Conservation (phyloP, 2,113 vertebrate species). For the Micronycteris hirsuta region DNA sequence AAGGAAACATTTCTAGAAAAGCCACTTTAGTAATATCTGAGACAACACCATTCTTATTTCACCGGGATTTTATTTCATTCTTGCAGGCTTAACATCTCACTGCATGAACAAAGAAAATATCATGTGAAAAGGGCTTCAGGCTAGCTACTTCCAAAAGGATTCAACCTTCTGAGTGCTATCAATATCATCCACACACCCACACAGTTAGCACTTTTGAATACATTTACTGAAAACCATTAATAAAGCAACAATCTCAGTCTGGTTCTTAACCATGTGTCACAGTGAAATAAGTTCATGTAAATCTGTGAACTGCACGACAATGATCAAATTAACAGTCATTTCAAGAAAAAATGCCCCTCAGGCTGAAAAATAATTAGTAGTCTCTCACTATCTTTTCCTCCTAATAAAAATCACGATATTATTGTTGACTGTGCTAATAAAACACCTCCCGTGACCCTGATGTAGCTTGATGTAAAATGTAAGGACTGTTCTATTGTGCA, state of each 20-base stretch:
- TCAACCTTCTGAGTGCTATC: slow-evolving; percentile 82
- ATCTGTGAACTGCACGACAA: slow-evolving; percentile 87
- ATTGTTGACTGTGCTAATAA: slow-evolving; percentile 87
- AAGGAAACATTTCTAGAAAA: slow-evolving; percentile 29
- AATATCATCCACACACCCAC: slow-evolving; percentile 81
- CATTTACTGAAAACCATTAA: slow-evolving; percentile 82
- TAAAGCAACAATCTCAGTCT: slow-evolving; percentile 83
- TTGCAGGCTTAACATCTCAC: slow-evolving; percentile 78
- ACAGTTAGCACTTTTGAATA: slow-evolving; percentile 83
- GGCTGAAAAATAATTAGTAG: slow-evolving; percentile 89
- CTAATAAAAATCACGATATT: slow-evolving; percentile 86
- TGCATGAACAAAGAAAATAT: slow-evolving; percentile 81
- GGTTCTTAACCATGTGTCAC: slow-evolving; percentile 82
- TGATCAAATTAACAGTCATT: slow-evolving; percentile 89
- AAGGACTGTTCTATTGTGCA: slow-evolving; percentile 78
- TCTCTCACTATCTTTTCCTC: slow-evolving; percentile 85
- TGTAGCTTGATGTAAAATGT: slow-evolving; percentile 79
- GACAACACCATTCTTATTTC: slow-evolving; percentile 76
- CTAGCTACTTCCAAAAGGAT: slow-evolving; percentile 79
- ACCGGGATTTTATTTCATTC: slow-evolving; percentile 78
- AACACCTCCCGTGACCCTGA: slow-evolving; percentile 84
- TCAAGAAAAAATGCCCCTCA: slow-evolving; percentile 83
- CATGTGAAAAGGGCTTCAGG: slow-evolving; percentile 76
- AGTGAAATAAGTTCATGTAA: slow-evolving; percentile 86
- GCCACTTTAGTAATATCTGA: slow-evolving; percentile 62